Conservation (phyloP, 2,797 vertebrate species). For the Gymnoscopelus braueri region DNA sequence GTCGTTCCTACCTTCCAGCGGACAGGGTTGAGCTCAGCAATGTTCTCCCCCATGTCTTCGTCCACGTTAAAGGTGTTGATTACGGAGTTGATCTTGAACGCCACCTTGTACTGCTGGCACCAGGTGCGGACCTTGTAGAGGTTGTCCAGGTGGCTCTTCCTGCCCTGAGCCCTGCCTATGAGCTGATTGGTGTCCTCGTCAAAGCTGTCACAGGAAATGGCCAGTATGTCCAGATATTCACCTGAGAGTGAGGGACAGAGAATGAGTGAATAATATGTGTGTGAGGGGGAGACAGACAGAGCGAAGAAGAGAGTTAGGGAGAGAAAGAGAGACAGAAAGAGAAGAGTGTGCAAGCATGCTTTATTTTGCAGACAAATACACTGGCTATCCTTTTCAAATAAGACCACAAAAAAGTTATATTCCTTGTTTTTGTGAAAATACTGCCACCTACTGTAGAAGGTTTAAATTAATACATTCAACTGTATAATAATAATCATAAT, state of each 20-base stretch:
- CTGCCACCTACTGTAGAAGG: background rate
- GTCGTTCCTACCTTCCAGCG: constrained; percentile 90
- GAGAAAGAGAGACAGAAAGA: constrained; percentile 4
- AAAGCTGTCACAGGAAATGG: constrained; percentile 96
- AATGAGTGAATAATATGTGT: background rate
- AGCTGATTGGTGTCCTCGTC: constrained; percentile 88
- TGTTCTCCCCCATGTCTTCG: constrained; percentile 88
- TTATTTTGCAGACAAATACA: background rate
- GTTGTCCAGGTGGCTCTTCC: constrained; percentile 89
- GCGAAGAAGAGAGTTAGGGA: background rate
- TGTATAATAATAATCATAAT: too few relatives aligned
- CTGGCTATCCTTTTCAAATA: background rate
- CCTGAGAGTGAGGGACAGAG: constrained; percentile 71
- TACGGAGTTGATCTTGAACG: constrained; percentile 97
- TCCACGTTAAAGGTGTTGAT: constrained; percentile 92
- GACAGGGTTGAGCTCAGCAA: constrained; percentile 85
- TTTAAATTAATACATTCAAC: too few relatives aligned
- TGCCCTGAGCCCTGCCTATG: constrained; percentile 91
- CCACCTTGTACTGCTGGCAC: constrained; percentile 89
- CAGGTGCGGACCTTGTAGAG: constrained; percentile 86
- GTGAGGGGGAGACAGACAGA: background rate
- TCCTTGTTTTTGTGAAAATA: background rate
- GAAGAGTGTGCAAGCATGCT: background rate
- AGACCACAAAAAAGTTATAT: background rate
- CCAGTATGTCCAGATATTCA: constrained; percentile 90